Base-by-base conservation (phyloP, 1,140 invertebrate species). In the Pseudomyrmex flavicornis region DNA sequence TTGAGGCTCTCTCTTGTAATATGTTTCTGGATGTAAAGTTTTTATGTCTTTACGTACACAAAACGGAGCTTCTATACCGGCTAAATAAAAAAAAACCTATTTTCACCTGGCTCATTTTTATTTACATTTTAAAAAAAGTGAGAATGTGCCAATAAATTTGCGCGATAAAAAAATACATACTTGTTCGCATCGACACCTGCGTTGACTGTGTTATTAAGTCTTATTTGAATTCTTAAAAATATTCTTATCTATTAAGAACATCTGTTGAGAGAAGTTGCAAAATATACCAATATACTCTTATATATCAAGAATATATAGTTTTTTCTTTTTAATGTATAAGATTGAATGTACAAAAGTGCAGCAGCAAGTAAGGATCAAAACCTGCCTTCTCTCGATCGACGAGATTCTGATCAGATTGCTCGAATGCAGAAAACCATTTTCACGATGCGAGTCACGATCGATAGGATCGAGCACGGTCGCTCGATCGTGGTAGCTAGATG, bases 331-430 rank as follows among this genome's bases (percentile, higher is more conserved):
- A 5, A 35, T 35, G 35, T 48, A 26, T 12, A 59, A 80, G 5
- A 80, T 54, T 62, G 15, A 26, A 17, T 63, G 48, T 17, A 44
- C 54, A 58, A 58, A 58, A 52, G 22, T 44, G 52, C 69, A 48
- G 20, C 20, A 22, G 50, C 46, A 44, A 63, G 61, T n/a, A 44
- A 80, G 56, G 76, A 54, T 80, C 66, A 70, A 80, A 80, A 61
- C 44, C 20, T 69, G 63, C 76, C 54, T 65, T n/a, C 22, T 79
- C 12, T 76, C 80, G 62, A 77, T 59, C 80, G 59, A 66, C 73
- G 73, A 77, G 73, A 83, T 83, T 83, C 73, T 61, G 61, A 83
- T 83, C 72, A 76, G 80, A 83, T 83, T 83, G 72, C 73, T 65
- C 61, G 61, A 83, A 76, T 80, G 35, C 76, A 66, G 80, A 73